A percentile compares a stretch with the other conserved stretches of the same genome.
These are phyloP conservation scores for Nemotelus pantherinus DNA, from an alignment of 2,888 invertebrate species.

Conservation along the genomic window DNA sequence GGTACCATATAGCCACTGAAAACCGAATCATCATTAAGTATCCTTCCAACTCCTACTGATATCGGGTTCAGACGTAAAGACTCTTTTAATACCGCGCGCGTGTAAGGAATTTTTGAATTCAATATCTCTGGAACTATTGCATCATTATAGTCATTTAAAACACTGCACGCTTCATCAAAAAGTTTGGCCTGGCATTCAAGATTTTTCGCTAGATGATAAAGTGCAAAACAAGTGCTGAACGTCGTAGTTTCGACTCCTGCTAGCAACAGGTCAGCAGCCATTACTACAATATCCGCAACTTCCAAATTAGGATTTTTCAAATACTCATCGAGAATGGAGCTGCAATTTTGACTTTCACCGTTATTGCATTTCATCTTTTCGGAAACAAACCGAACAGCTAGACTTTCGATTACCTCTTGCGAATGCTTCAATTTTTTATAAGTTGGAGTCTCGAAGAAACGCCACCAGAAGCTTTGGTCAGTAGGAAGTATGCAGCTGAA, in stretches of 20 bases:
- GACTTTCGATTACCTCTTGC: constrained; percentile 78
- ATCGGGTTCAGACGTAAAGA: constrained; percentile 83
- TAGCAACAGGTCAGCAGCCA: constrained; percentile 84
- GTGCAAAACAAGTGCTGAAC: constrained; percentile 77
- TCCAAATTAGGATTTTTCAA: constrained; percentile 75
- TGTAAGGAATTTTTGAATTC: constrained; percentile 72
- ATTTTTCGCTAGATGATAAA: constrained; percentile 83
- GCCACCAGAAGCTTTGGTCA: constrained; percentile 70
- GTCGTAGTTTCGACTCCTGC: constrained; percentile 89
- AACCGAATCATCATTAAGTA: constrained; percentile 74
- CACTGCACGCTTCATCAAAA: constrained; percentile 69
- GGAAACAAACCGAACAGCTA: constrained; percentile 73
- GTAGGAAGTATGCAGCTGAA: constrained; percentile 60
- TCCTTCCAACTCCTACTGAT: constrained; percentile 82
- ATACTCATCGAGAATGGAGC: constrained; percentile 75
- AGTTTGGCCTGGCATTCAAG: constrained; percentile 74
- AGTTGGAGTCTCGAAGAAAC: constrained; percentile 75
- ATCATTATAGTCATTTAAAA: constrained; percentile 68
- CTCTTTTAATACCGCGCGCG: constrained; percentile 86
- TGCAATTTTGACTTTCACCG: constrained; percentile 52
- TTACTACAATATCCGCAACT: constrained; percentile 81
- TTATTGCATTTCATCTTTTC: constrained; percentile 68
- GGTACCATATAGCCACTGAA: constrained; percentile 81
- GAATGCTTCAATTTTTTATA: constrained; percentile 75
- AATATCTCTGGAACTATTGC: constrained; percentile 69